Evolutionary conservation across 2,888 invertebrate species (phyloP).

Genomic region (Coecobrya sp.): DNA sequence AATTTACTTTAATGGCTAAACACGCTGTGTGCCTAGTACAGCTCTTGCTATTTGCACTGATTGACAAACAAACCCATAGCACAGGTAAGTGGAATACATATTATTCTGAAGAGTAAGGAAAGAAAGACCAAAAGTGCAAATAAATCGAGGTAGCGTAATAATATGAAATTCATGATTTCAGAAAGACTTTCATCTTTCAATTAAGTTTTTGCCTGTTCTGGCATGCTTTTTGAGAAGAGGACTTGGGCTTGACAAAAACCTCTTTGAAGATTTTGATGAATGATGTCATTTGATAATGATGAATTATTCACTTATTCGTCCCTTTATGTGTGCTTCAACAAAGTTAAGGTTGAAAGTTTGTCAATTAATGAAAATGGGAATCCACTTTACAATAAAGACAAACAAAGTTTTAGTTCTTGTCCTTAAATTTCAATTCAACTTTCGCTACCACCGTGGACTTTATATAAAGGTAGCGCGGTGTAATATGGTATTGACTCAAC

Average conservation of each 20-base stretch:
- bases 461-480: no score
- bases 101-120: neutral
- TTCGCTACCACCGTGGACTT: neutral
- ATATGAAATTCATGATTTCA: constrained; percentile 19
- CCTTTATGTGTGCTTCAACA: neutral
- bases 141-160: neutral
- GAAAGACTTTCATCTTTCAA: neutral
- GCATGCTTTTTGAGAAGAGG: neutral
- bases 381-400: constrained; percentile 13
- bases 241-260: neutral
- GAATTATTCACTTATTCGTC: constrained; percentile 21
- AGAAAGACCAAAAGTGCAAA: neutral
- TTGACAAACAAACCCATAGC: neutral
- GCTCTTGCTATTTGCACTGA: neutral
- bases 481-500: no score
- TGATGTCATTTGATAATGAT: neutral
- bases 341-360: neutral
- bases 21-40: neutral
- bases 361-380: constrained; percentile 21
- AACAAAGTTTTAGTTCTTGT: neutral
- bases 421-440: neutral
- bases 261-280: constrained; percentile 38
- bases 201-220: neutral
- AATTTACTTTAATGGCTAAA: neutral
- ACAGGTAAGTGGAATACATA: neutral